Base-by-base conservation (phyloP, 2,113 vertebrate species). In the Cercocebus atys region DNA sequence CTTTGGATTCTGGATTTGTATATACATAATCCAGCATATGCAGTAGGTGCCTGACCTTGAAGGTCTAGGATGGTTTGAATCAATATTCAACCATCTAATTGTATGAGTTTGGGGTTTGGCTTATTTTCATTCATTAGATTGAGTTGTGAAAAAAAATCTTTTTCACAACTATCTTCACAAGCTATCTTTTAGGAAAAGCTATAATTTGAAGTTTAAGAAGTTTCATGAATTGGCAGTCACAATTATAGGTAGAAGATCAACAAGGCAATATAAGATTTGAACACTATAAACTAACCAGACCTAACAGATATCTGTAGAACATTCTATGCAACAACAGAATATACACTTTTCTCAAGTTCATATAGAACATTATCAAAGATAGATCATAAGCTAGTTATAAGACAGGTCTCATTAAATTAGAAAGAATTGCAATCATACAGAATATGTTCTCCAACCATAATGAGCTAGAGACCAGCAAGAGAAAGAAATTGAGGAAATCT, bases 41-140 rank as follows among this genome's bases (percentile, higher is more conserved):
- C 20, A 52, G 14, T 64, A 45, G 35, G 25, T 45, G 1, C 23
- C 59, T 93, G 40, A 73, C 25, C 23, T 89, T 70, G 17, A 81
- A 52, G 12, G 16, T 81, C 43, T 92, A 64, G 50, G 64, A 32
- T 52, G 23, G 16, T n/a, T 88, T 73, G 38, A 84, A 55, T 47
- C 38, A 89, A 43, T 73, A 80, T n/a, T 88, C 38, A 85, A 5
- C 35, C 61, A 76, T 64, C 57, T n/a, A 81, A 30, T 25, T 78
- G 47, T 66, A 30, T 50, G 35, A 66, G 5, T 55, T 88, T 88
- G 38, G 45, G 8, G 8, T 5, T 88, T 83, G 76, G 25, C 47
- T 78, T 81, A 81, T 70, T 95, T 88, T 94, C 12, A 92, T 45
- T 91, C 38, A 45, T 32, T 92, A 94, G 61, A 81, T 1, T 85